Percentiles rank a stretch among this genome's conserved stretches.
phyloP scores from a whole-genome alignment of 1,140 invertebrate species.

The Lepidurus couesii region DNA sequence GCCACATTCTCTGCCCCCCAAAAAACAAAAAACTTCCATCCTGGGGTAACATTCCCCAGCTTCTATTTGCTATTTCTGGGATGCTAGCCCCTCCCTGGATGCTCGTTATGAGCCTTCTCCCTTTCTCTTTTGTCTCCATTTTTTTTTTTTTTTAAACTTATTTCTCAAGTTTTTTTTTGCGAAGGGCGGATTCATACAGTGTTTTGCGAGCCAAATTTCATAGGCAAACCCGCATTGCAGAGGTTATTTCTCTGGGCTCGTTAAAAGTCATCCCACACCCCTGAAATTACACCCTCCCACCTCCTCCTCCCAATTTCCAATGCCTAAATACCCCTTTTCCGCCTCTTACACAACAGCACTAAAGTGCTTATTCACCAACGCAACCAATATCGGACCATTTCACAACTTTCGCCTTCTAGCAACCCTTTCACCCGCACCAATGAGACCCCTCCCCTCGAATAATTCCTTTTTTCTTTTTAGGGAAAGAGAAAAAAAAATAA shows the following conservation, averaged over 20 bases:
- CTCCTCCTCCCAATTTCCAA: background rate
- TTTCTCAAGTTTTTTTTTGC: background rate
- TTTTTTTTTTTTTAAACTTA: background rate
- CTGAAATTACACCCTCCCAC: background rate
- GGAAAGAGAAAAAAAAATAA: background rate
- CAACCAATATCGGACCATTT: too few species aligned
- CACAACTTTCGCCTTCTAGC: too few species aligned
- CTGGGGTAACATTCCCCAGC: background rate
- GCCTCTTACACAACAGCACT: background rate
- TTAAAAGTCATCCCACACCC: background rate
- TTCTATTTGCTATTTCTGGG: background rate
- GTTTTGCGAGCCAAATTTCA: background rate
- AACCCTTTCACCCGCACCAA: too few species aligned
- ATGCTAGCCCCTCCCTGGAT: background rate
- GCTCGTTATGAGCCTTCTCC: background rate
- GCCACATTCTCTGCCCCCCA: background rate
- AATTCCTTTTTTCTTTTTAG: background rate
- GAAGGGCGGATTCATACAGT: background rate
- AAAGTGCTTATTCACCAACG: background rate
- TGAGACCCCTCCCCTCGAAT: too few species aligned
- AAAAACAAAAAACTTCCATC: background rate
- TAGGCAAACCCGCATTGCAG: background rate
- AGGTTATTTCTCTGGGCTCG: background rate
- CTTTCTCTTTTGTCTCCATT: background rate
- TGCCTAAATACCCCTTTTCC: background rate